These are phyloP conservation scores for Centrocercus urophasianus DNA, from an alignment of 2,113 vertebrate genomes.

Conservation along the genomic window DNA sequence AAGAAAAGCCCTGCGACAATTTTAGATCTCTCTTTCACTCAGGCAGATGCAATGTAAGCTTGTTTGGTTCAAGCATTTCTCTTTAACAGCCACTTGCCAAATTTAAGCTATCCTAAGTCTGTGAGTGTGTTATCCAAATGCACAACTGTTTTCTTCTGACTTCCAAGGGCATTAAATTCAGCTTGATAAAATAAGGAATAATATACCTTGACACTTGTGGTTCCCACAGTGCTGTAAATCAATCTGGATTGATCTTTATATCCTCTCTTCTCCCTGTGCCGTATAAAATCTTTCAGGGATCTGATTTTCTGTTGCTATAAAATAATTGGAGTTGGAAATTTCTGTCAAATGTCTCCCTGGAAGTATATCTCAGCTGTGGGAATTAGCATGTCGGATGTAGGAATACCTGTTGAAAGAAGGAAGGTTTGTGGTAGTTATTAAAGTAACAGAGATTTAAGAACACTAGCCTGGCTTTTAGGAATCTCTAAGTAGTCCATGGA, in stretches of 20 bases:
- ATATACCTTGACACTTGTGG: neutral
- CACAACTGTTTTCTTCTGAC: neutral
- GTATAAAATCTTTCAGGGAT: neutral
- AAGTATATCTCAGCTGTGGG: neutral
- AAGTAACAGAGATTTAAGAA: neutral
- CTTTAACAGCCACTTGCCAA: neutral
- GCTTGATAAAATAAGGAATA: neutral
- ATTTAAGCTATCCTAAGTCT: neutral
- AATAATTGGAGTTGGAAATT: neutral
- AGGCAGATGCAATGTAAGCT: neutral
- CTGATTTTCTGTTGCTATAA: neutral
- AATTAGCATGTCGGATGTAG: neutral
- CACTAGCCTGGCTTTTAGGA: neutral
- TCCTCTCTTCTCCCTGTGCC: neutral
- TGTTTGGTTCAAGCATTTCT: neutral
- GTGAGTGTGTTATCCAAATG: neutral
- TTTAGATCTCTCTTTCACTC: neutral
- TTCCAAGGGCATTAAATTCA: neutral
- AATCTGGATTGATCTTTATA: neutral
- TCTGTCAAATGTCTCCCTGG: neutral
- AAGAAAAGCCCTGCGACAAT: neutral
- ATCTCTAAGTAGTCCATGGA: neutral
- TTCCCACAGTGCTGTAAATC: neutral
- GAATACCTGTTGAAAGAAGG: neutral
- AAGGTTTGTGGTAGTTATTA: neutral